Conservation (phyloP, 2,888 invertebrate genomes). For the Rugalucina vietnamica region DNA sequence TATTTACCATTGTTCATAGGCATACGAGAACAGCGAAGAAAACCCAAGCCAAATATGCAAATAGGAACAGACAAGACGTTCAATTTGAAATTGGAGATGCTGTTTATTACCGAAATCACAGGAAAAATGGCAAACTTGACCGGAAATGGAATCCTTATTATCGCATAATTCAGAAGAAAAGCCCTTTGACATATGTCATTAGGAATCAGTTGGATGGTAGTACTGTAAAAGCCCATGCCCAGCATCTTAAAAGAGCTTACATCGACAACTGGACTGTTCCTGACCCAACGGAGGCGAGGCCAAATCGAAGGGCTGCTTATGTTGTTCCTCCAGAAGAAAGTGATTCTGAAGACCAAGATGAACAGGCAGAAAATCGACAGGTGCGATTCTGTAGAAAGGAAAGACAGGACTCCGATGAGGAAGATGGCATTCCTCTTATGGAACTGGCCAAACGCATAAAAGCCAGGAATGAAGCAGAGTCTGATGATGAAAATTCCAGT, state of each 20-base stretch:
- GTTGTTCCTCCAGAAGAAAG: slow-evolving; percentile 13
- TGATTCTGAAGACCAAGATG: background rate
- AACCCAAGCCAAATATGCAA: slow-evolving; percentile 48
- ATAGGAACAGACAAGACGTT: slow-evolving; percentile 41
- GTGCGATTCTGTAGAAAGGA: background rate
- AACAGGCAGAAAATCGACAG: background rate
- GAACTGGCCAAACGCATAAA: slow-evolving; percentile 22
- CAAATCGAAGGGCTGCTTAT: slow-evolving; percentile 12
- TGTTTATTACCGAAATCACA: slow-evolving; percentile 46
- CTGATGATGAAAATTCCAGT: background rate
- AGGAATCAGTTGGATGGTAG: slow-evolving; percentile 38
- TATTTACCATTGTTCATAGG: too few relatives aligned
- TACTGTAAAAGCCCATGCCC: slow-evolving; percentile 31
- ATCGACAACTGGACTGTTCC: too few relatives aligned
- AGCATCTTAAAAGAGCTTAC: slow-evolving; percentile 28
- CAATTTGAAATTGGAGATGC: slow-evolving; percentile 49
- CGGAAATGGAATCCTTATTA: slow-evolving; percentile 52
- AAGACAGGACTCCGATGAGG: slow-evolving; percentile 17
- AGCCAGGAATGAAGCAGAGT: background rate
- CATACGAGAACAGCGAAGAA: too few relatives aligned
- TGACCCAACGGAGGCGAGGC: background rate
- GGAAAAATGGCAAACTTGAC: slow-evolving; percentile 41
- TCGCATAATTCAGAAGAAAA: slow-evolving; percentile 46
- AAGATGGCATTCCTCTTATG: slow-evolving; percentile 45
- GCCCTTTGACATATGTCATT: slow-evolving; percentile 37